Percentiles rank a stretch among this genome's conserved stretches.
Evolutionary conservation across 1,140 invertebrate species (phyloP).

Genomic region (Pseudachorutes palmiensis): DNA sequence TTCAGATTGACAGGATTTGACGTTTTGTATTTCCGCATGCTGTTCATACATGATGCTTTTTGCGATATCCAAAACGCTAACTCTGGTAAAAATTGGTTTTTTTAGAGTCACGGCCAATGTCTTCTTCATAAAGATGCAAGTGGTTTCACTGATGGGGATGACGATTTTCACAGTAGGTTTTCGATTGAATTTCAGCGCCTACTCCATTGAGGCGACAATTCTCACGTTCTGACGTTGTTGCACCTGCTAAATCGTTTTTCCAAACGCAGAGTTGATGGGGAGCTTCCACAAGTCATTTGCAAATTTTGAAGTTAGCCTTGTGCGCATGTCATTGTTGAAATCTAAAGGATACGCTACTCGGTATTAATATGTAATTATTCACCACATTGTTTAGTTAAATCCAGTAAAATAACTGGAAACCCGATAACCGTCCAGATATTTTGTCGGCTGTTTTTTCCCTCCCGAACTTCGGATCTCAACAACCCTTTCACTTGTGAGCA

Average conservation of each 20-base stretch:
- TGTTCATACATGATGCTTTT: constrained; percentile 42
- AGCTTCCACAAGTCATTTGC: constrained; percentile 47
- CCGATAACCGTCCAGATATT: neutral
- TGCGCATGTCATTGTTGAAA: constrained; percentile 36
- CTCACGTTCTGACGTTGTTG: constrained; percentile 2
- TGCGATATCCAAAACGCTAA: constrained; percentile 43
- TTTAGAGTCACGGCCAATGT: constrained; percentile 41
- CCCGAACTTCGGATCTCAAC: neutral
- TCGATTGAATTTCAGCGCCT: constrained; percentile 14
- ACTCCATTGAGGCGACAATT: neutral
- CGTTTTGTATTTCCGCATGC: no score
- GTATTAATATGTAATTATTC: no score
- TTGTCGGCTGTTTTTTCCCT: neutral
- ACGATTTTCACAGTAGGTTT: constrained; percentile 41
- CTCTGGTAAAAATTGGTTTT: constrained; percentile 45
- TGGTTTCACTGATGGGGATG: constrained; percentile 41
- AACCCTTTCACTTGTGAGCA: neutral
- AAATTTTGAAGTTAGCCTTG: constrained; percentile 42
- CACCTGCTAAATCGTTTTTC: constrained; percentile 41
- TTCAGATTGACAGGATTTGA: no score
- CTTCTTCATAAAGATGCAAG: constrained; percentile 41
- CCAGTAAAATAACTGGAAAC: neutral
- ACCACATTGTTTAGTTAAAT: neutral
- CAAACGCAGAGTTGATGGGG: constrained; percentile 45
- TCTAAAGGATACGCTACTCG: no score